Evolutionary conservation across 2,888 invertebrate species (phyloP).

Genomic region (Eupeodes latifasciatus): DNA sequence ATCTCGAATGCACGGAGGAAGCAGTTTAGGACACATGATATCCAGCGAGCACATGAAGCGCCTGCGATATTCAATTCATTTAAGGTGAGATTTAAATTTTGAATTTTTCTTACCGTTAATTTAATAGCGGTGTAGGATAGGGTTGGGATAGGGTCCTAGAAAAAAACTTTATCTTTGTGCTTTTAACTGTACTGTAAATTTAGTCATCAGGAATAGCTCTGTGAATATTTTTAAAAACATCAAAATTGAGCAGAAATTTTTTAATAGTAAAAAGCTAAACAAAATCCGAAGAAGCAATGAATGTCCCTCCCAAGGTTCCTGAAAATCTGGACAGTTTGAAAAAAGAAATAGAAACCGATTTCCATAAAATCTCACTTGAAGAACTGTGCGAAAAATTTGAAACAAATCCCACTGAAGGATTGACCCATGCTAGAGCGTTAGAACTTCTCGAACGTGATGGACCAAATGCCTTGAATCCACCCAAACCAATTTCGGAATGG

Average conservation of each 20-base stretch:
- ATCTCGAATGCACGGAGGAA: slow-evolving; percentile 76
- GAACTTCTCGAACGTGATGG: slow-evolving; percentile 97
- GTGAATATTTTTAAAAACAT: not conserved
- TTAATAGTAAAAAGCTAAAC: not conserved
- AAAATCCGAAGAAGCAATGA: not conserved
- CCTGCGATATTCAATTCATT: slow-evolving; percentile 96
- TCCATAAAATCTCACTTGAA: slow-evolving; percentile 89
- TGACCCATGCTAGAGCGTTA: slow-evolving; percentile 98
- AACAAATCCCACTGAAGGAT: slow-evolving; percentile 91
- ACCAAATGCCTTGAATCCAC: slow-evolving; percentile 97
- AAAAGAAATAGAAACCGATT: slow-evolving; percentile 70
- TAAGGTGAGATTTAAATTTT: slow-evolving; percentile 87
- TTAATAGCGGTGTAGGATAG: too few relatives aligned
- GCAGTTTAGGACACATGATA: slow-evolving; percentile 82
- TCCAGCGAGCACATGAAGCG: slow-evolving; percentile 87
- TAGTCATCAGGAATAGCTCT: not conserved
- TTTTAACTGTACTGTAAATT: not conserved
- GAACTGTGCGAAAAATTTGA: slow-evolving; percentile 96
- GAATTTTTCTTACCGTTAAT: too few relatives aligned
- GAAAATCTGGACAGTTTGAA: slow-evolving; percentile 38
- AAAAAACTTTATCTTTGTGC: too few relatives aligned
- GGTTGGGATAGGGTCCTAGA: too few relatives aligned
- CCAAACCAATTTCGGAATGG: slow-evolving; percentile 99
- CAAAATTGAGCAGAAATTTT: not conserved
- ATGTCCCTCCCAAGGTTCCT: not conserved